phyloP scores from a whole-genome alignment of 2,888 invertebrate genomes.

The Watsonalla binaria region DNA sequence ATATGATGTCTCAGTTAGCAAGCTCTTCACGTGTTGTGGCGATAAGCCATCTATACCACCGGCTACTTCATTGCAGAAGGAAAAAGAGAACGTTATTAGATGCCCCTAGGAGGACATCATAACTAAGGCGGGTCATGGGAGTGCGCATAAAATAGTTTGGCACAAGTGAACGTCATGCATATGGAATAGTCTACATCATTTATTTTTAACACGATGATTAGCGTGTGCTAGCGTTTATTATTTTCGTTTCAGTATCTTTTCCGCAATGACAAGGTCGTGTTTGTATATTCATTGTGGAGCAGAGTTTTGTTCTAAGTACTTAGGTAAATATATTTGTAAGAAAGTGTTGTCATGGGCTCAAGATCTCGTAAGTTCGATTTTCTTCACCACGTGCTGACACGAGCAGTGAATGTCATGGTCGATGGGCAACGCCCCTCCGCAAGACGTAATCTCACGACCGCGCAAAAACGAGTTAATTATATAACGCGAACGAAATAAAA shows the following conservation, averaged over 20 bases:
- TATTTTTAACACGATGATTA: too few species aligned
- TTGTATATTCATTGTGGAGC: background rate
- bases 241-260: background rate
- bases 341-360: background rate
- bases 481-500: constrained; percentile 17
- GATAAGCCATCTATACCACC: too few species aligned
- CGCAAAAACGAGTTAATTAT: constrained; percentile 15
- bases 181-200: too few species aligned
- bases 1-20: too few species aligned
- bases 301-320: background rate
- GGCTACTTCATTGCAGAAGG: too few species aligned
- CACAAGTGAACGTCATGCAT: too few species aligned
- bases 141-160: too few species aligned
- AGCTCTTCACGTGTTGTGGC: too few species aligned
- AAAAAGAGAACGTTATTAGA: too few species aligned
- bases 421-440: constrained; percentile 19
- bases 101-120: too few species aligned
- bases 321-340: background rate
- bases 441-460: background rate
- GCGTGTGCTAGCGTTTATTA: background rate
- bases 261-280: background rate
- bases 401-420: constrained; percentile 6
- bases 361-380: background rate
- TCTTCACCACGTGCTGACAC: constrained; percentile 6
- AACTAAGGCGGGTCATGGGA: too few species aligned